These are phyloP conservation scores for Nemopilema nomurai DNA, from an alignment of 30 jellyfish, hydroid and myxozoan species.

Conservation along the genomic window DNA sequence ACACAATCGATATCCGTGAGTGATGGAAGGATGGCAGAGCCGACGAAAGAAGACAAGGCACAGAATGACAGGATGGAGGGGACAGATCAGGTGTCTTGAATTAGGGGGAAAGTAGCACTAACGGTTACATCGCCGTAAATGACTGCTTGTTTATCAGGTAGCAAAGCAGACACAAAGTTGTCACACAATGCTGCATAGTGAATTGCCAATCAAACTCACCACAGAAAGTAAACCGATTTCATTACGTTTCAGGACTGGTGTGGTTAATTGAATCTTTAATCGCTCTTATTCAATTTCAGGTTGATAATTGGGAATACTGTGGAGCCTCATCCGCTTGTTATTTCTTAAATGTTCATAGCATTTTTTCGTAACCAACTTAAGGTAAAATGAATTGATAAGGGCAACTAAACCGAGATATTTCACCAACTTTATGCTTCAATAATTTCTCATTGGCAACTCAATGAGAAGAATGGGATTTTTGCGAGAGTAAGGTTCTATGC, in stretches of 20 bases:
- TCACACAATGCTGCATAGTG: constrained; percentile 12
- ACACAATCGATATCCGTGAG: no score
- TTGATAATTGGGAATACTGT: constrained; percentile 34
- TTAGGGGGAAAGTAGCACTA: not conserved
- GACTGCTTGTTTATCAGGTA: constrained; percentile 1
- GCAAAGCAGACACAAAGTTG: not conserved
- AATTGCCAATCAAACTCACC: constrained; percentile 50
- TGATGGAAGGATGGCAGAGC: no score
- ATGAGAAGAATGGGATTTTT: no score
- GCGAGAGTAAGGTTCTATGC: no score
- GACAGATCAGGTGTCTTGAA: not conserved
- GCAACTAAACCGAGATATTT: not conserved
- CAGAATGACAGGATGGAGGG: no score
- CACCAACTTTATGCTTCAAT: not conserved
- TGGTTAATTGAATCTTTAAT: constrained; percentile 41
- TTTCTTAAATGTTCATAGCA: not conserved
- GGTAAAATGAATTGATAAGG: not conserved
- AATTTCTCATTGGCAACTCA: no score
- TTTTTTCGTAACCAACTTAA: no score
- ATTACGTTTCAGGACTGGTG: constrained; percentile 30
- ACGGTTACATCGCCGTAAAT: not conserved
- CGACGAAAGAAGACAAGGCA: no score
- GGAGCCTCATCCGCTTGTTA: constrained; percentile 21
- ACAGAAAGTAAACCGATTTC: constrained; percentile 59
- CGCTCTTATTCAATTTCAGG: constrained; percentile 23